Conservation (phyloP, 2,888 invertebrate genomes). For the Osmoderma eremita region DNA sequence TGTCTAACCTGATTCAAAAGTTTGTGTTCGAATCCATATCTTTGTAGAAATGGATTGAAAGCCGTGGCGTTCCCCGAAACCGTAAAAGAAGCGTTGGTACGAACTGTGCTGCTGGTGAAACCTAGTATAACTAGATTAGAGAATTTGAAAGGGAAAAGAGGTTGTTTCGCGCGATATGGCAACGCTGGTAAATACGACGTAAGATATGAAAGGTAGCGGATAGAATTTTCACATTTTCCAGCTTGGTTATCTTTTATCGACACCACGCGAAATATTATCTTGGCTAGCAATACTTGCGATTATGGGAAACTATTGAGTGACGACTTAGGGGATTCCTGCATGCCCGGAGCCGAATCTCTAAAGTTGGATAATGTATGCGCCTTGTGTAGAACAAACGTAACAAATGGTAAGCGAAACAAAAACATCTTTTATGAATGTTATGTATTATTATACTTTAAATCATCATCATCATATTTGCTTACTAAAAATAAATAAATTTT, state of each 20-base stretch:
- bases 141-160: conserved; percentile 67
- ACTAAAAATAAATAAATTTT: too few relatives aligned
- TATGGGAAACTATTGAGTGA: conserved; percentile 68
- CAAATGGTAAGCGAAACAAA: conserved; percentile 9
- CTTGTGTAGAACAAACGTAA: conserved; percentile 1
- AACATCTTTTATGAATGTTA: too few relatives aligned
- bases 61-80: conserved; percentile 72
- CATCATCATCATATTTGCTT: too few relatives aligned
- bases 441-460: too few relatives aligned
- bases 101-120: conserved; percentile 68
- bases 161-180: conserved; percentile 75
- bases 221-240: conserved; percentile 52
- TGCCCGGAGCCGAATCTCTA: conserved; percentile 67
- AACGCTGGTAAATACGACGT: too few relatives aligned
- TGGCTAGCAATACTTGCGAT: conserved; percentile 67
- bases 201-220: too few relatives aligned
- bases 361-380: conserved; percentile 56
- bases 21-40: neutral
- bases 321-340: conserved; percentile 70
- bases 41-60: conserved; percentile 67
- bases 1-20: neutral
- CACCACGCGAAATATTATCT: conserved; percentile 64
- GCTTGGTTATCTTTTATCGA: conserved; percentile 73
- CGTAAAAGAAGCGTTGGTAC: conserved; percentile 62
- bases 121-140: conserved; percentile 63